A percentile compares a stretch with the other conserved stretches of the same genome.
Evolutionary conservation across 2,113 vertebrate species (phyloP).

Genomic region (Campylomormyrus numenius): DNA sequence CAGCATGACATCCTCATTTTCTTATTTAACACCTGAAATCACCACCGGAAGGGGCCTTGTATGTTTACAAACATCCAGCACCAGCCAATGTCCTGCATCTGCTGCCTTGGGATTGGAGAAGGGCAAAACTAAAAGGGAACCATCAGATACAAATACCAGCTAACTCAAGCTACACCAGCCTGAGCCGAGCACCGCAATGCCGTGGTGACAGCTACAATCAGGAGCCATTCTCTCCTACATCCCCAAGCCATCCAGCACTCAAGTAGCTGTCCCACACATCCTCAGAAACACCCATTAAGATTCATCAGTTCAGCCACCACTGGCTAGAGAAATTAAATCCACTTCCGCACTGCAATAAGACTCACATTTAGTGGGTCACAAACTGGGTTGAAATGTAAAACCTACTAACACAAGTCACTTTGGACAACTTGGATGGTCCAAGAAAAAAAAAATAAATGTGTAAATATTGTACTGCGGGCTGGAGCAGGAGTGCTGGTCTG

Average conservation of each 20-base stretch:
- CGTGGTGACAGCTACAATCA: not conserved
- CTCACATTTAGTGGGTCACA: not conserved
- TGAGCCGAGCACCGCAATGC: not conserved
- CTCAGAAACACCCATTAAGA: not conserved
- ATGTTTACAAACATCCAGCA: not conserved
- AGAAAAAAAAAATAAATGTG: not conserved
- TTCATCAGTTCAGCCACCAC: not conserved
- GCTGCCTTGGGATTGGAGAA: not conserved
- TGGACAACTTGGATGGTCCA: not conserved
- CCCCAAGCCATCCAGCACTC: not conserved
- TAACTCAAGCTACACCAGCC: not conserved
- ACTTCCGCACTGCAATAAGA: not conserved
- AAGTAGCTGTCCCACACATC: not conserved
- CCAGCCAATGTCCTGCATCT: not conserved
- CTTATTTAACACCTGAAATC: not conserved
- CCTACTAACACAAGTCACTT: not conserved
- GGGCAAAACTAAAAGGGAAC: not conserved
- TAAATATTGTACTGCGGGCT: not conserved
- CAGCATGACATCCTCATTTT: not conserved
- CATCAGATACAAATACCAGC: not conserved
- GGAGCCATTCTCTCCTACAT: not conserved
- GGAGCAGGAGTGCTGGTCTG: not conserved
- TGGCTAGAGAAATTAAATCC: not conserved
- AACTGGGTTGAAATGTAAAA: not conserved
- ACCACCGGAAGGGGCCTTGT: not conserved